Evolutionary conservation across 1,140 invertebrate genomes (phyloP).

Genomic region (Lasaia peninsularis): DNA sequence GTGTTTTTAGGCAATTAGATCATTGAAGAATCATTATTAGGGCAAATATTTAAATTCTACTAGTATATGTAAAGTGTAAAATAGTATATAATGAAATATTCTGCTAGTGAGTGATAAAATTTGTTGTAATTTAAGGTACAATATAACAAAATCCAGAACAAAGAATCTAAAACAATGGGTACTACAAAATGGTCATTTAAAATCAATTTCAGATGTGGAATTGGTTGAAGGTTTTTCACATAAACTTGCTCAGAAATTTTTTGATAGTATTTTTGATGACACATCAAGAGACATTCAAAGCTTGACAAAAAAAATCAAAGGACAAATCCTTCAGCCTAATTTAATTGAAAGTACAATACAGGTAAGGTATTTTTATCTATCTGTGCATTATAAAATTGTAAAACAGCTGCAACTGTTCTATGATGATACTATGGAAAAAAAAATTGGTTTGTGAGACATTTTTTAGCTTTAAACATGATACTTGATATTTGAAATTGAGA

Average conservation of each 20-base stretch:
- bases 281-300: constrained; percentile 24
- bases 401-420: not conserved
- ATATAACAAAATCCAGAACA: constrained; percentile 50
- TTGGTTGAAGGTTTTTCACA: constrained; percentile 53
- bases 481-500: no score
- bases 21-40: no score
- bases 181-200: constrained; percentile 46
- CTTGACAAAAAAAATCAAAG: constrained; percentile 48
- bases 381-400: constrained; percentile 8
- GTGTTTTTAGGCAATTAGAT: no score
- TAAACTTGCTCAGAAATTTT: constrained; percentile 47
- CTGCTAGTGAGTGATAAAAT: not conserved
- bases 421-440: no score
- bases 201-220: constrained; percentile 45
- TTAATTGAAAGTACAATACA: constrained; percentile 41
- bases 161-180: constrained; percentile 53
- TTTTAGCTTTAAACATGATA: no score
- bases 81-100: not conserved
- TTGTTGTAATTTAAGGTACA: constrained; percentile 44
- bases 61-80: no score
- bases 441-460: no score
- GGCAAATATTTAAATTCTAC: no score
- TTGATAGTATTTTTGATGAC: constrained; percentile 52
- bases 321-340: constrained; percentile 53
- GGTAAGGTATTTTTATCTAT: constrained; percentile 31